These are phyloP conservation scores for Chironomus riparius DNA, from an alignment of 2,888 invertebrate species.

Conservation along the genomic window DNA sequence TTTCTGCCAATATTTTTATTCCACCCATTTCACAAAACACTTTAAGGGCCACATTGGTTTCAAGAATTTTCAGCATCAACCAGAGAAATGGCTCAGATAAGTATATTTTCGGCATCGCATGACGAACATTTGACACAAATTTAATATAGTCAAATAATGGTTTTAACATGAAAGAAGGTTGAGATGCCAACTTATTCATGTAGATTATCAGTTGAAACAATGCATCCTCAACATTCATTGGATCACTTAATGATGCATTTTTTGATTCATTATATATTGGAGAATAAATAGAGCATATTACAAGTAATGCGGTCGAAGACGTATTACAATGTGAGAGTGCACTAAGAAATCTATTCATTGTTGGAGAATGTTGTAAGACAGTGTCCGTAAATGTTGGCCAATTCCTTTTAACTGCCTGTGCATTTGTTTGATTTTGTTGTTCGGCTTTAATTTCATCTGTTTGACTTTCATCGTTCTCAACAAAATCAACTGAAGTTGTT, in stretches of 20 bases:
- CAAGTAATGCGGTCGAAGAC: slow-evolving; percentile 58
- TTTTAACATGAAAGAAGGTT: slow-evolving; percentile 64
- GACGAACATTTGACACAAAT: slow-evolving; percentile 36
- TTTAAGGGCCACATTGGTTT: slow-evolving; percentile 62
- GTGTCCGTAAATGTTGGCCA: slow-evolving; percentile 31
- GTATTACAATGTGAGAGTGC: slow-evolving; percentile 69
- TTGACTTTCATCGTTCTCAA: slow-evolving; percentile 47
- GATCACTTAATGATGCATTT: slow-evolving; percentile 45
- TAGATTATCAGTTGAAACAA: slow-evolving; percentile 76
- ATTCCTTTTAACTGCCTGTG: slow-evolving; percentile 30
- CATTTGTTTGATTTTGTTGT: slow-evolving; percentile 43
- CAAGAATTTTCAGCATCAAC: slow-evolving; percentile 70
- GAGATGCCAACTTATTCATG: slow-evolving; percentile 65
- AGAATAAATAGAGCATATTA: slow-evolving; percentile 44
- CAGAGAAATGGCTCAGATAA: slow-evolving; percentile 81
- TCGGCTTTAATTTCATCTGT: slow-evolving; percentile 81
- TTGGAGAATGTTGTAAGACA: slow-evolving; percentile 66
- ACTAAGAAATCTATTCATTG: slow-evolving; percentile 74
- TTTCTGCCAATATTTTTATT: slow-evolving; percentile 64
- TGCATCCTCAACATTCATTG: slow-evolving; percentile 73
- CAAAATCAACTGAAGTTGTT: background rate
- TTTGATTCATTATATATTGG: slow-evolving; percentile 36
- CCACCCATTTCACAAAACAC: slow-evolving; percentile 70
- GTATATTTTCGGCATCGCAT: slow-evolving; percentile 42
- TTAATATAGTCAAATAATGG: slow-evolving; percentile 65